These are phyloP conservation scores for Phorcus lineatus DNA, from an alignment of 2,888 invertebrate species.

Conservation along the genomic window DNA sequence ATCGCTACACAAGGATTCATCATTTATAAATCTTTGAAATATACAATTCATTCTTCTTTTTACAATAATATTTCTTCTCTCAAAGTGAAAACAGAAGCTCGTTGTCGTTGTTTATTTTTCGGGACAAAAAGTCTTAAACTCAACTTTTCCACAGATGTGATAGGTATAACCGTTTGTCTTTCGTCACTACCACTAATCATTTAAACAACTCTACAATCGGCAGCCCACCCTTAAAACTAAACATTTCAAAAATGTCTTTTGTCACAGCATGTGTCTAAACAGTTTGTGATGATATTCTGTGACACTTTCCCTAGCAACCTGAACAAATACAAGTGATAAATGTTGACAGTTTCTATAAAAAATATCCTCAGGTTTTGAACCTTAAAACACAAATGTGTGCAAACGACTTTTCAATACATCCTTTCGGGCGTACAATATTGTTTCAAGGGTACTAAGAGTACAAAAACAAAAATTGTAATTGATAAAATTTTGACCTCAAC, in stretches of 20 bases:
- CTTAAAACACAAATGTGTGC: too few relatives aligned
- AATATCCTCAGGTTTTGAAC: too few relatives aligned
- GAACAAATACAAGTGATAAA: not conserved
- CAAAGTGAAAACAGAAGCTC: conserved; percentile 1
- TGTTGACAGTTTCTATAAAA: too few relatives aligned
- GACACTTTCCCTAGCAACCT: not conserved
- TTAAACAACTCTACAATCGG: not conserved
- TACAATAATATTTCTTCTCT: conserved; percentile 4
- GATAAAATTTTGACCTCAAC: too few relatives aligned
- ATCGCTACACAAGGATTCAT: not conserved
- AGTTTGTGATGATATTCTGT: not conserved
- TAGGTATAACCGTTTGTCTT: not conserved
- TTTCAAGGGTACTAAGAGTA: too few relatives aligned
- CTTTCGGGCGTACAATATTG: too few relatives aligned
- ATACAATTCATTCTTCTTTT: not conserved
- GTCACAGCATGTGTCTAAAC: not conserved
- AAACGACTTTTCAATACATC: too few relatives aligned
- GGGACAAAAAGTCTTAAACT: too few relatives aligned
- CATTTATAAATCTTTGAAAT: not conserved
- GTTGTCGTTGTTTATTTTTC: not conserved
- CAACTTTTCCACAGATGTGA: too few relatives aligned
- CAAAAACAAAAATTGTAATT: too few relatives aligned
- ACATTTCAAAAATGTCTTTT: conserved; percentile 14
- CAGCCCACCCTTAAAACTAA: conserved; percentile 11
- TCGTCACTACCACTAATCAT: not conserved